A percentile compares a stretch with the other conserved stretches of the same genome.
phyloP scores from a whole-genome alignment of 1,140 invertebrate genomes.

The Danaus melanippus region DNA sequence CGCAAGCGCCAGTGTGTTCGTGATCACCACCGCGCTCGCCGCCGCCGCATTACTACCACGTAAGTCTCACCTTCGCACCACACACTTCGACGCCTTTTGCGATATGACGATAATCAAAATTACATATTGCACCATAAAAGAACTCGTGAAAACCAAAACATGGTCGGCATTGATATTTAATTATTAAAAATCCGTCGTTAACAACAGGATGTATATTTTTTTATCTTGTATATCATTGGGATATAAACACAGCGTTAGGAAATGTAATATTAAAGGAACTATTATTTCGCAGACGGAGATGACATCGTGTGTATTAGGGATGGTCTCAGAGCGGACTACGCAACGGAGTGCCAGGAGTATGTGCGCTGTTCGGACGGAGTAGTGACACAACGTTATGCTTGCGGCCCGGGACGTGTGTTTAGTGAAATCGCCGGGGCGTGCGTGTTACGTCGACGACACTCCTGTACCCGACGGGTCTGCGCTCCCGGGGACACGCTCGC shows the following conservation, averaged over 20 bases:
- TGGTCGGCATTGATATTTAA: no score
- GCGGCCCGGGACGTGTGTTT: constrained; percentile 49
- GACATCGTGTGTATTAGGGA: constrained; percentile 43
- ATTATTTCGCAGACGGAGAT: constrained; percentile 34
- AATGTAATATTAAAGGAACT: no score
- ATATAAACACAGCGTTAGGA: neutral
- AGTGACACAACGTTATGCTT: constrained; percentile 42
- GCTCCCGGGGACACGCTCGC: constrained; percentile 42
- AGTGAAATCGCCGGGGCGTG: constrained; percentile 54
- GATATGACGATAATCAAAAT: no score
- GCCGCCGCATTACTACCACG: constrained; percentile 21
- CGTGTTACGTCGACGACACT: constrained; percentile 38
- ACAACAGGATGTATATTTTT: constrained; percentile 4
- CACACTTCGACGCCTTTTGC: no score
- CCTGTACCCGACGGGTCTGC: constrained; percentile 53
- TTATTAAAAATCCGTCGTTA: constrained; percentile 2
- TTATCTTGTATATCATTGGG: neutral
- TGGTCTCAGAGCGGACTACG: constrained; percentile 54
- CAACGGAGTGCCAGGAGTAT: constrained; percentile 51
- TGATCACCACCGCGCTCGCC: constrained; percentile 6
- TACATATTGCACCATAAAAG: no score
- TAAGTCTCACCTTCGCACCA: constrained; percentile 27
- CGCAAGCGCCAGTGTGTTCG: constrained; percentile 28
- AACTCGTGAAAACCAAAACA: no score
- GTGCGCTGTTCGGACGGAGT: constrained; percentile 40